phyloP scores from a whole-genome alignment of 23 tunicate species.

The Oikopleura vanhoeffeni region DNA sequence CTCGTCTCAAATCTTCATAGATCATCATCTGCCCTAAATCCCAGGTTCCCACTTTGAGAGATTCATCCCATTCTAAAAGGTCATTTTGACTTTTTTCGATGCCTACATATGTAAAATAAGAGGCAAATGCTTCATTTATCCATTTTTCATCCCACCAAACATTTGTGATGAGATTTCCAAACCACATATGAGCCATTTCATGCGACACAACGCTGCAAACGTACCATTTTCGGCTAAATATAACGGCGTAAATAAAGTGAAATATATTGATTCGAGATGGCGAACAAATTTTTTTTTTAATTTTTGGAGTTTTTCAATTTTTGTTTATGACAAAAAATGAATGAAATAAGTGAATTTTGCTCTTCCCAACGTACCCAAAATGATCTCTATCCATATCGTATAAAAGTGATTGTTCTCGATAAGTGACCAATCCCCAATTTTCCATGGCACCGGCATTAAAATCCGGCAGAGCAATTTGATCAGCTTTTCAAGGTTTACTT shows the following conservation, averaged over 20 bases:
- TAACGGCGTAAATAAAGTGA: too few relatives aligned
- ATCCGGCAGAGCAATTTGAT: constrained; percentile 15
- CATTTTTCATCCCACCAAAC: background rate
- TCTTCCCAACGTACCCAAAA: too few relatives aligned
- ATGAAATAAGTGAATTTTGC: too few relatives aligned
- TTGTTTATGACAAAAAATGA: too few relatives aligned
- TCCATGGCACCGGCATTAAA: constrained; percentile 17
- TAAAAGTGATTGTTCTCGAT: background rate
- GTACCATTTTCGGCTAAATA: background rate
- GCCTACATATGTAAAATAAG: background rate
- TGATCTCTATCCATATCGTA: background rate
- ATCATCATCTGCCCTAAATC: background rate
- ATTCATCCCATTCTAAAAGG: background rate
- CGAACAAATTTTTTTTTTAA: too few relatives aligned
- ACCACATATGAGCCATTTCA: constrained; percentile 10
- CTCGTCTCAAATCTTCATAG: background rate
- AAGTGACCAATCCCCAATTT: constrained; percentile 14
- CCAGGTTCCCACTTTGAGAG: background rate
- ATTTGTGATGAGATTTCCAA: background rate
- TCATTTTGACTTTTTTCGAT: background rate
- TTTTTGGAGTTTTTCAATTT: too few relatives aligned
- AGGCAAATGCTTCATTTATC: constrained; percentile 7
- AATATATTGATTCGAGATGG: too few relatives aligned
- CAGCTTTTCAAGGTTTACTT: too few relatives aligned
- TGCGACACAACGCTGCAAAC: background rate